Percentiles rank a stretch among this genome's conserved stretches.
phyloP scores from a whole-genome alignment of 2,797 vertebrate species.

The Adrianichthys oophorus region DNA sequence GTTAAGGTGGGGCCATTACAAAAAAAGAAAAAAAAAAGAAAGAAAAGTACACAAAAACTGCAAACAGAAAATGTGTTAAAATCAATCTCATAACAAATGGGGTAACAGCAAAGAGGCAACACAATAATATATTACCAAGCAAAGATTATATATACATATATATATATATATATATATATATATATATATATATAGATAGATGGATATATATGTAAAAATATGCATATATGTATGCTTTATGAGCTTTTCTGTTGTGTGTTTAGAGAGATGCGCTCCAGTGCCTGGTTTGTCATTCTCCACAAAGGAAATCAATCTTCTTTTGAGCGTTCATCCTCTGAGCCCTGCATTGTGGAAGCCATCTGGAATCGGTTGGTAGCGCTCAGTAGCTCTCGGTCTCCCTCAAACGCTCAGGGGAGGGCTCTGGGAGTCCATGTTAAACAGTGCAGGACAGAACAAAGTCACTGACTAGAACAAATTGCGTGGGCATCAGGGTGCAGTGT shows the following conservation, averaged over 20 bases:
- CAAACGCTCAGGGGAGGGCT: slow-evolving; percentile 50
- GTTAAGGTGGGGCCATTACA: too few relatives aligned
- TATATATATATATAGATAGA: slow-evolving; percentile 3
- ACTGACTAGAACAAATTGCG: slow-evolving; percentile 75
- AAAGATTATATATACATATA: too few relatives aligned
- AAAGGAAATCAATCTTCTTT: slow-evolving; percentile 84
- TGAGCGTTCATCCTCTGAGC: slow-evolving; percentile 72
- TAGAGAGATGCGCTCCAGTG: slow-evolving; percentile 68
- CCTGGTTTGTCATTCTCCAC: slow-evolving; percentile 75
- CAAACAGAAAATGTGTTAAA: too few relatives aligned
- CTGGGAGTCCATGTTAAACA: slow-evolving; percentile 62
- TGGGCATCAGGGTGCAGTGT: slow-evolving; percentile 60
- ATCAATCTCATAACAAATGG: too few relatives aligned
- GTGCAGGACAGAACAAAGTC: slow-evolving; percentile 64
- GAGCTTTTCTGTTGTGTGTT: slow-evolving; percentile 64
- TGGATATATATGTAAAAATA: slow-evolving; percentile 7
- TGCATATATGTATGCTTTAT: slow-evolving; percentile 54
- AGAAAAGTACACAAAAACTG: too few relatives aligned
- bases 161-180: not conserved
- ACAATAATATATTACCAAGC: not conserved
- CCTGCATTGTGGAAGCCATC: slow-evolving; percentile 73
- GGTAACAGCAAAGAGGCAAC: not conserved
- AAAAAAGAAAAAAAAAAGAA: too few relatives aligned
- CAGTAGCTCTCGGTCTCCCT: slow-evolving; percentile 53
- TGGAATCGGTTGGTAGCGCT: slow-evolving; percentile 74